A percentile compares a stretch with the other conserved stretches of the same genome.
These are phyloP conservation scores for Andrena cerasifolii DNA, from an alignment of 1,140 invertebrate genomes.

Conservation along the genomic window DNA sequence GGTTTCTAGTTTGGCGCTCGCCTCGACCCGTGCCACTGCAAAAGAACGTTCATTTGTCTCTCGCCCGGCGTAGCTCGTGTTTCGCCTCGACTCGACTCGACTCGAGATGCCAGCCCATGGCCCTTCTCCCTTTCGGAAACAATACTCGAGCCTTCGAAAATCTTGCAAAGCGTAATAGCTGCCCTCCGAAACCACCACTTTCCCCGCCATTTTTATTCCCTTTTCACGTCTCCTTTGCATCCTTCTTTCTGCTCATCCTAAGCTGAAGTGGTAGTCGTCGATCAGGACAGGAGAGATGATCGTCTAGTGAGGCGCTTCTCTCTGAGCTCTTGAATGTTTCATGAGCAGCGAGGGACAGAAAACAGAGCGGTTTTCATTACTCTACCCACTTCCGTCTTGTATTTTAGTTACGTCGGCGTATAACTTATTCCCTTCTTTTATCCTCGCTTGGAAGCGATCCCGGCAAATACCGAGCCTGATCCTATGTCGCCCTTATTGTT, in stretches of 20 bases:
- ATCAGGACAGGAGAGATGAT: conserved; percentile 10
- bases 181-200: conserved; percentile 15
- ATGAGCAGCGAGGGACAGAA: conserved; percentile 1
- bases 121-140: conserved; percentile 23
- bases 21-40: conserved; percentile 1
- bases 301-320: conserved; percentile 18
- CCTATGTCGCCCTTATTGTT: neutral
- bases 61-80: conserved; percentile 8
- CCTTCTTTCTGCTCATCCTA: neutral
- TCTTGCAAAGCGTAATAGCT: conserved; percentile 22
- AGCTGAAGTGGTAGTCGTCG: conserved; percentile 20
- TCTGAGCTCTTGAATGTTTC: conserved; percentile 33
- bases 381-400: conserved; percentile 15
- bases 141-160: conserved; percentile 37
- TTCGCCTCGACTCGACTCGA: conserved; percentile 26
- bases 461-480: neutral
- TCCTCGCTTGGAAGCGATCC: conserved; percentile 6
- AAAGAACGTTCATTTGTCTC: conserved; percentile 52
- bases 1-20: conserved; percentile 16
- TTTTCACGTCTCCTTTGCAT: too few relatives aligned
- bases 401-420: conserved; percentile 22
- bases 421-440: conserved; percentile 20
- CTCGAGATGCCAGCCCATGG: conserved; percentile 18
- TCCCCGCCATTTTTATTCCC: neutral
- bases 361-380: conserved; percentile 28